phyloP scores from a whole-genome alignment of 2,113 vertebrate genomes.

The Brachypteracias leptosomus region DNA sequence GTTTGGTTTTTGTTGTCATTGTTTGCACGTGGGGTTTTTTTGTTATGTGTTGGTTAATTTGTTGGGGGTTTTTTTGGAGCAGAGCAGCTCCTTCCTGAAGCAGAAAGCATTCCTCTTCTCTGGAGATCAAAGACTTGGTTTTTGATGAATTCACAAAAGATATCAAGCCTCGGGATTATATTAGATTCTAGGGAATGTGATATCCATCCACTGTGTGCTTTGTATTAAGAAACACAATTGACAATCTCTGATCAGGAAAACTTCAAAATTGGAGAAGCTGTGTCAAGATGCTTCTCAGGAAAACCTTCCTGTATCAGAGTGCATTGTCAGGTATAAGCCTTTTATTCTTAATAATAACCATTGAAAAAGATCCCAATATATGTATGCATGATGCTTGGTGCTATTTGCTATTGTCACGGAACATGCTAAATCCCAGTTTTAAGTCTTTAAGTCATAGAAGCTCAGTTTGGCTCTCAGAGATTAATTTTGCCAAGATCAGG shows the following conservation, averaged over 20 bases:
- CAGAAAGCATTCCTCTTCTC: background rate
- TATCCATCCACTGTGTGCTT: background rate
- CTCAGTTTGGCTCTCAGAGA: background rate
- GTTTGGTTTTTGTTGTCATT: background rate
- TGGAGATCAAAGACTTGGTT: background rate
- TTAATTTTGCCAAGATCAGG: background rate
- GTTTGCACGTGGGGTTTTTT: background rate
- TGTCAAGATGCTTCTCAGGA: background rate
- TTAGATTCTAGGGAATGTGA: background rate
- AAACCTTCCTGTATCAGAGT: background rate
- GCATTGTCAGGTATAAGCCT: background rate
- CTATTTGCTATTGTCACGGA: background rate
- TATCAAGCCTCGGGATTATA: background rate
- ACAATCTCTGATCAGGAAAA: background rate
- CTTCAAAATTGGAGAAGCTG: background rate
- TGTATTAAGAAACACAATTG: background rate
- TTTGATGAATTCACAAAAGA: background rate
- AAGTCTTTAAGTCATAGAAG: background rate
- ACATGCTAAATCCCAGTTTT: background rate
- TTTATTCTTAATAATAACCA: background rate
- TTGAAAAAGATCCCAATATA: background rate
- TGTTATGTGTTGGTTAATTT: background rate
- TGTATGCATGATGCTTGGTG: accelerated
- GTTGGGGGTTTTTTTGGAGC: background rate
- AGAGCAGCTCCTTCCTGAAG: background rate